Evolutionary conservation across 2,888 invertebrate genomes (phyloP).

Genomic region (Stenolophus ochropezus): DNA sequence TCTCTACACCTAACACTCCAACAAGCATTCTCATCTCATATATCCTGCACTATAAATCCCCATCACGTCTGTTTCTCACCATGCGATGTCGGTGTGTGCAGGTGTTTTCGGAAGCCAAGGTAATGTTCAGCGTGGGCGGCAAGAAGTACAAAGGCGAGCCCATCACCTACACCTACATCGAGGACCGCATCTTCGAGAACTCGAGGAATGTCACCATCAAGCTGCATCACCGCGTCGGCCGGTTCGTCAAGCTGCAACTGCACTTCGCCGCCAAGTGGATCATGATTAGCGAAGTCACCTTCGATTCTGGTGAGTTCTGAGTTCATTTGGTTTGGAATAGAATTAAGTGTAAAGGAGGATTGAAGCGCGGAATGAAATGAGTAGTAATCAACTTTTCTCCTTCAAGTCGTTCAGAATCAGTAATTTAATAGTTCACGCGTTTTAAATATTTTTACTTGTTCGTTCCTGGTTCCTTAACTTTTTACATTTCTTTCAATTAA

Average conservation of each 20-base stretch:
- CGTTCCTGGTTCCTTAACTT: too few relatives aligned
- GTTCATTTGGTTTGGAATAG: too few relatives aligned
- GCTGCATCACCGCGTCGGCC: slow-evolving; percentile 87
- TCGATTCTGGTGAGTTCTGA: slow-evolving; percentile 81
- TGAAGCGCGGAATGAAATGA: too few relatives aligned
- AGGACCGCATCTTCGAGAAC: slow-evolving; percentile 86
- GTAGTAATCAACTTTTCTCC: too few relatives aligned
- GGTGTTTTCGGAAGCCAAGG: slow-evolving; percentile 87
- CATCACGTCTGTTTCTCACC: not conserved
- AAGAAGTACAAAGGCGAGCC: slow-evolving; percentile 86
- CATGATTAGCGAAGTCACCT: slow-evolving; percentile 91
- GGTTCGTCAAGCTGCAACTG: slow-evolving; percentile 86
- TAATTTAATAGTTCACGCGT: too few relatives aligned
- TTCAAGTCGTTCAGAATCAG: too few relatives aligned
- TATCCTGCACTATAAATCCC: not conserved
- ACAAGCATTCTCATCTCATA: not conserved
- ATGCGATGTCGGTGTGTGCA: slow-evolving; percentile 69
- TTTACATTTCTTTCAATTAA: too few relatives aligned
- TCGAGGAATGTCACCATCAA: slow-evolving; percentile 89
- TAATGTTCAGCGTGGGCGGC: slow-evolving; percentile 89
- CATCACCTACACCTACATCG: slow-evolving; percentile 82
- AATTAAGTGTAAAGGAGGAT: too few relatives aligned
- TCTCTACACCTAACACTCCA: not conserved
- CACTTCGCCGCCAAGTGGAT: slow-evolving; percentile 90
- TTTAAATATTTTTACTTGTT: too few relatives aligned